phyloP scores from a whole-genome alignment of 2,888 invertebrate species.

The Yponomeuta evonymella region DNA sequence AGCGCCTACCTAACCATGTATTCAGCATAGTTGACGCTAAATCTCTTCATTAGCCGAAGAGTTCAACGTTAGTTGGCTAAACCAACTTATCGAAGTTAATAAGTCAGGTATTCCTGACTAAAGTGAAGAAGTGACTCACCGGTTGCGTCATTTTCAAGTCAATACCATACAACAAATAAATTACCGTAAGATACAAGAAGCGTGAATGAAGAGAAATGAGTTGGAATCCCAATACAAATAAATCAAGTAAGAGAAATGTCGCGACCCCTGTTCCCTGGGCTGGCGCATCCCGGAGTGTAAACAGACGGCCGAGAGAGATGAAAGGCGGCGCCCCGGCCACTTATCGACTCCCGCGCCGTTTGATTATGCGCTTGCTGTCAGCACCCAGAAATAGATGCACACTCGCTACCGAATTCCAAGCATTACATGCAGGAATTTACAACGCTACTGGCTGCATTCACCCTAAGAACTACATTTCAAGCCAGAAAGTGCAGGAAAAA shows the following conservation, averaged over 20 bases:
- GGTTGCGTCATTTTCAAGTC: background rate
- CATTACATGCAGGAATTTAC: slow-evolving; percentile 17
- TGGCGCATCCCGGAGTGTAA: slow-evolving; percentile 38
- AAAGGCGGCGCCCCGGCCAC: slow-evolving; percentile 65
- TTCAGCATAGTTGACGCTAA: too few relatives aligned
- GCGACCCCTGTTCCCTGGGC: slow-evolving; percentile 17
- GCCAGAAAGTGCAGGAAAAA: background rate
- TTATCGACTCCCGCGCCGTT: slow-evolving; percentile 64
- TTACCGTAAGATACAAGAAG: background rate
- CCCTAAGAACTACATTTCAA: background rate
- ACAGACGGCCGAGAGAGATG: slow-evolving; percentile 56
- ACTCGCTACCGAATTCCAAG: slow-evolving; percentile 24
- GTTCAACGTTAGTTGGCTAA: background rate
- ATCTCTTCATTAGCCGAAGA: too few relatives aligned
- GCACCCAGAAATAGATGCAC: slow-evolving; percentile 64
- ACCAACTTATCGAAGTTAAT: background rate
- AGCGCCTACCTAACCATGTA: too few relatives aligned
- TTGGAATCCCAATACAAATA: slow-evolving; percentile 16
- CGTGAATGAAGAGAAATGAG: slow-evolving; percentile 14
- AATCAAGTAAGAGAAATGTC: slow-evolving; percentile 13
- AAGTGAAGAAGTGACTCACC: background rate
- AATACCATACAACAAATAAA: background rate
- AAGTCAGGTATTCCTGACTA: too few relatives aligned
- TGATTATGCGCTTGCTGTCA: slow-evolving; percentile 64
- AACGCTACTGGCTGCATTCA: slow-evolving; percentile 28